Percentiles rank a stretch among this genome's conserved stretches.
These are phyloP conservation scores for Sylvilagus bachmani DNA, from an alignment of 2,113 vertebrate genomes.

Conservation along the genomic window DNA sequence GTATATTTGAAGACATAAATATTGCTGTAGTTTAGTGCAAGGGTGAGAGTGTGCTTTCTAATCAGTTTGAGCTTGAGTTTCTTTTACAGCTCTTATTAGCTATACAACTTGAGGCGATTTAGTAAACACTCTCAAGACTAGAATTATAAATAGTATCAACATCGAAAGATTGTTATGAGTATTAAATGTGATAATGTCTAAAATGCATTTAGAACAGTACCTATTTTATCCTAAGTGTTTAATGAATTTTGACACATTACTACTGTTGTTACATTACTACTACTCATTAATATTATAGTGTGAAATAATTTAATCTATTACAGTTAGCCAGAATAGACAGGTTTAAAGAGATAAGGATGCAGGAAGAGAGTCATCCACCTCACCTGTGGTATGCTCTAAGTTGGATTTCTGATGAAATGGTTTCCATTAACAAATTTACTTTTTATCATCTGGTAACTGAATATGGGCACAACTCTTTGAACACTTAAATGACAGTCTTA, in stretches of 20 bases:
- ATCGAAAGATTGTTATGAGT: constrained; percentile 10
- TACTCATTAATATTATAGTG: neutral
- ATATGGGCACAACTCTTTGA: neutral
- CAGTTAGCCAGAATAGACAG: neutral
- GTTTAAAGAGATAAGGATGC: neutral
- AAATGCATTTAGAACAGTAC: neutral
- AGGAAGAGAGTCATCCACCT: neutral
- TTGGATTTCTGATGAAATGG: neutral
- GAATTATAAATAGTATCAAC: neutral
- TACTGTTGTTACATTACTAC: neutral
- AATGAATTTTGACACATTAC: neutral
- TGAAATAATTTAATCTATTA: constrained; percentile 3
- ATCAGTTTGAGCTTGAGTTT: neutral
- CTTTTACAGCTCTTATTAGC: neutral
- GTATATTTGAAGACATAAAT: neutral
- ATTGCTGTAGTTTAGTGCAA: neutral
- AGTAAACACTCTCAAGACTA: neutral
- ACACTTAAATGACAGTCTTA: constrained; percentile 51
- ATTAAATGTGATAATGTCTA: constrained; percentile 5
- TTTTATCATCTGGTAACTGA: neutral
- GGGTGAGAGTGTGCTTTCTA: neutral
- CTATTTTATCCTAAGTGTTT: neutral
- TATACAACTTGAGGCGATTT: neutral
- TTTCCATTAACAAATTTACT: neutral
- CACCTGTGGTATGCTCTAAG: neutral